Base-by-base conservation (phyloP, 1,140 invertebrate genomes). In the Plutomurus gul region DNA sequence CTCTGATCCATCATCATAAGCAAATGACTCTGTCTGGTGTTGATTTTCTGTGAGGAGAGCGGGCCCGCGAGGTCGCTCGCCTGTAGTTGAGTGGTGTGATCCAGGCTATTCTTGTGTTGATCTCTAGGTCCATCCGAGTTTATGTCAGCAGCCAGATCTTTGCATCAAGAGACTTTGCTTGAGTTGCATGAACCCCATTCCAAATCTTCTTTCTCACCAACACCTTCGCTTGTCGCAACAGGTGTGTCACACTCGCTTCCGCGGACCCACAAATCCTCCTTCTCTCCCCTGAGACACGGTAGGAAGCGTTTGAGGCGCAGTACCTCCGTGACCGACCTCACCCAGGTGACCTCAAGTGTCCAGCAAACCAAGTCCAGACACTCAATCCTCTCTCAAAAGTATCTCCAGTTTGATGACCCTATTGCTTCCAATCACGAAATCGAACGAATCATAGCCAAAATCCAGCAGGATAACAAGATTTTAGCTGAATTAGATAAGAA, bases 361-460 rank as follows among this genome's bases (percentile, higher is more conserved):
- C 77, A 82, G 75, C 72, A 79, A 37, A 71, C 81, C 78, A 81
- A 78, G 76, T 72, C 70, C 78, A 71, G 60, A 78, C 56, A 65
- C 18, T 65, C 56, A 65, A 76, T 77, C 82, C 71, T 77, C 81
- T 77, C 80, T 82, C 78, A 71, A 79, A 79, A 76, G 77, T 79
- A 76, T 82, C 84, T 82, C 71, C 81, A 82, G 37, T 82, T 82
- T 79, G 81, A 82, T 79, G 81, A 82, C 60, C 77, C 81, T 79
- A 82, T 82, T 51, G 82, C 79, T 80, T 85, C 84, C 70, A 82
- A 84, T 76, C 81, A 85, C 74, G 94, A 97, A 88, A 95, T 97
- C 84, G 95, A 96, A 87, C 90, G 93, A 85, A 94, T 97, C 85
- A 96, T 97, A 93, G 94, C 94, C 79, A 96, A 96, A 89, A 94